Evolutionary conservation across 2,797 vertebrate species (phyloP).

Genomic region (Chiloscyllium punctatum): DNA sequence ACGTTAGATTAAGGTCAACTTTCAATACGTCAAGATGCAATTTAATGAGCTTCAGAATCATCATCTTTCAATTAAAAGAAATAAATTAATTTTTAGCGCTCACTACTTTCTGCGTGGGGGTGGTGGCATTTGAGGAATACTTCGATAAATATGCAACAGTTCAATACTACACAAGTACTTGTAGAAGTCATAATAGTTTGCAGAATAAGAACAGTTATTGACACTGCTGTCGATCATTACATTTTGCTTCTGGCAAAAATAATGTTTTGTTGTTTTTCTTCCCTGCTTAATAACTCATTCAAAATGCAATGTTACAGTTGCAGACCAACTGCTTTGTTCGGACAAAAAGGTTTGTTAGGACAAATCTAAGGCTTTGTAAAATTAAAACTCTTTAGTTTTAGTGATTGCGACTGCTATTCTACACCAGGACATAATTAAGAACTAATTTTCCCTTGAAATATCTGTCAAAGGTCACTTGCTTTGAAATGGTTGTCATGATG

Average conservation of each 20-base stretch:
- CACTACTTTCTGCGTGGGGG: background rate
- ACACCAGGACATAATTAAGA: constrained; percentile 13
- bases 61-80: background rate
- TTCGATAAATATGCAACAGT: constrained; percentile 23
- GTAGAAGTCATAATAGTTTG: background rate
- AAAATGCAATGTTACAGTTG: background rate
- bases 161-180: background rate
- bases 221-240: background rate
- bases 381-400: background rate
- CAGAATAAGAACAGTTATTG: background rate
- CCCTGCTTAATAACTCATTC: background rate
- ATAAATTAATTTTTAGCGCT: background rate
- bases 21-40: background rate
- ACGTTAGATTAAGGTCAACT: constrained; percentile 32
- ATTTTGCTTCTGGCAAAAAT: constrained; percentile 3
- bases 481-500: constrained; percentile 12
- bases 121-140: background rate
- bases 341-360: background rate
- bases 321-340: background rate
- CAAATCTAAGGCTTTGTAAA: background rate
- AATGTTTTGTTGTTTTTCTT: background rate
- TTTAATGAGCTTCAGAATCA: constrained; percentile 19
- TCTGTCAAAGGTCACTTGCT: constrained; percentile 18
- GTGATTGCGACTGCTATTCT: background rate
- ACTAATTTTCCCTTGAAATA: background rate